These are phyloP conservation scores for Lagria hirta DNA, from an alignment of 2,888 invertebrate species.

Conservation along the genomic window DNA sequence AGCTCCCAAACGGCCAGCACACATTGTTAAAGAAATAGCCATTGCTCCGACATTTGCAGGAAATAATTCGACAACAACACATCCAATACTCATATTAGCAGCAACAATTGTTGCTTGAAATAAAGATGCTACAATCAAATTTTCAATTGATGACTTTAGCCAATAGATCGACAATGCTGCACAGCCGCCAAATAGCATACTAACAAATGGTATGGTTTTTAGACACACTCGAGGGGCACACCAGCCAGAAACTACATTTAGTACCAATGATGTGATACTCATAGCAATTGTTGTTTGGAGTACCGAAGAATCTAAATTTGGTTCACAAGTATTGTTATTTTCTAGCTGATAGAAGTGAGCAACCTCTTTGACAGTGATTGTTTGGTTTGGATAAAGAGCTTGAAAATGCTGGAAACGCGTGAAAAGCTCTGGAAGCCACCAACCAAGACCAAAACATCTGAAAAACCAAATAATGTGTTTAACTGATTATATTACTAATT, in stretches of 20 bases:
- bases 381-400: conserved; percentile 54
- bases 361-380: conserved; percentile 53
- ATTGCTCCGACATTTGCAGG: conserved; percentile 58
- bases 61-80: conserved; percentile 49
- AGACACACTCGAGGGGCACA: conserved; percentile 51
- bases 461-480: conserved; percentile 30
- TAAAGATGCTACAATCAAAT: conserved; percentile 60
- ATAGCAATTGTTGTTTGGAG: conserved; percentile 68
- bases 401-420: conserved; percentile 58
- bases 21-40: conserved; percentile 65
- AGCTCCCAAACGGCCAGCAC: conserved; percentile 67
- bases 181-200: conserved; percentile 57
- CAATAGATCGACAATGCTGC: conserved; percentile 64
- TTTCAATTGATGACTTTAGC: conserved; percentile 57
- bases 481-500: too few relatives aligned
- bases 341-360: too few relatives aligned
- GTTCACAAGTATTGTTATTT: conserved; percentile 52
- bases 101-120: conserved; percentile 58
- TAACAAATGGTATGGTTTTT: conserved; percentile 48
- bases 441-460: conserved; percentile 68
- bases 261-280: conserved; percentile 65
- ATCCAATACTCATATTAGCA: conserved; percentile 54
- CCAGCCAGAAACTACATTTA: conserved; percentile 66
- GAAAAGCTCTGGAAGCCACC: conserved; percentile 79
- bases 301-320: conserved; percentile 61